Evolutionary conservation across 2,113 vertebrate species (phyloP).

Genomic region (Pavo muticus): DNA sequence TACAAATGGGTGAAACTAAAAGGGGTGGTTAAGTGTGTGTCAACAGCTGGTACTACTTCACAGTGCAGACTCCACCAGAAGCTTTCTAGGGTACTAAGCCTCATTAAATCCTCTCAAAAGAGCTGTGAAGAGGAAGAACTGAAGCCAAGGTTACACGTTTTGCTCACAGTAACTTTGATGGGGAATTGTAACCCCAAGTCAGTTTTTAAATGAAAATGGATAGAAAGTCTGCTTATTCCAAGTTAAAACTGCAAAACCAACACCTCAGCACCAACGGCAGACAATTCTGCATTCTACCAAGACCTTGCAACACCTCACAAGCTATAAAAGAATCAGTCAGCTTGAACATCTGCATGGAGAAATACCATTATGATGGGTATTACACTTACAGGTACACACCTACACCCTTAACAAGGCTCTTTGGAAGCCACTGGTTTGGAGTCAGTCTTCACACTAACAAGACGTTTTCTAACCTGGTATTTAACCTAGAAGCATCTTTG

Average conservation of each 20-base stretch:
- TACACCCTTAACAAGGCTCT: neutral
- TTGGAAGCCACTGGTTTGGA: neutral
- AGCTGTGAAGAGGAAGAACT: neutral
- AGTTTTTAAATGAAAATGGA: neutral
- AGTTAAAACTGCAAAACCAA: neutral
- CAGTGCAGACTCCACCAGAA: neutral
- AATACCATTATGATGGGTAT: neutral
- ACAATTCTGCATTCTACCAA: neutral
- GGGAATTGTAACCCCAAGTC: neutral
- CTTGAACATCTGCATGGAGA: neutral
- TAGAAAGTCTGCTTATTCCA: neutral
- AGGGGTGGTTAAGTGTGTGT: neutral
- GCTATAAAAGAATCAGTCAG: neutral
- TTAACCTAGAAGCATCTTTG: neutral
- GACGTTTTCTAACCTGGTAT: neutral
- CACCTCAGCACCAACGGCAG: neutral
- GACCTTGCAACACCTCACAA: neutral
- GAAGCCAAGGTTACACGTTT: fast-evolving
- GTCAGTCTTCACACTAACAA: neutral
- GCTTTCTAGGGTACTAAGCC: neutral
- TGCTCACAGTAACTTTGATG: neutral
- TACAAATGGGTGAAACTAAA: neutral
- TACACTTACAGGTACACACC: neutral
- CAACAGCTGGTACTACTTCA: neutral
- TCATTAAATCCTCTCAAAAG: neutral